Base-by-base conservation (phyloP, 2,888 invertebrate genomes). In the Clanis bilineata region DNA sequence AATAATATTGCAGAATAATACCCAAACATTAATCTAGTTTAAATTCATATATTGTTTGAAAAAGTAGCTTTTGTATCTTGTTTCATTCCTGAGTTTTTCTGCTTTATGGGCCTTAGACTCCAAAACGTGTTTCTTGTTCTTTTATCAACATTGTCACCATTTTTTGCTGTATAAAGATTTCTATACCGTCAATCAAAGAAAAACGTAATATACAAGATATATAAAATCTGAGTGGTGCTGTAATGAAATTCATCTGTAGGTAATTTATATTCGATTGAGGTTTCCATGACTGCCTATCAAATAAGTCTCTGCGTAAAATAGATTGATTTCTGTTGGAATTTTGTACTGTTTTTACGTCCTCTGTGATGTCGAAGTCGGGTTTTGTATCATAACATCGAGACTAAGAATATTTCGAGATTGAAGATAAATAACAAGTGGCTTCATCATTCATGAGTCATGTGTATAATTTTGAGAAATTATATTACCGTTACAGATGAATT, bases 191-290 rank as follows among this genome's bases (percentile, higher is more conserved):
- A 28, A 51, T 28, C 15, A 51, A 51, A 51, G 25, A 2, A 47
- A 12, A 12, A 1, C 10, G 25, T 47, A 47, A 25, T 45, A 45
- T 21, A 25, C 47, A 25, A 47, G 25, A 25, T 6, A 23, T 25
- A 47, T 47, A 3, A 25, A n/a, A 47, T 15, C 12, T 25, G 15
- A 25, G 1, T n/a, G 25, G 6, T n/a, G 3, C 4, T 2, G 18
- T 51, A 18, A 51, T 28, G 15, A 51, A 28, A 32, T 51, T 18
- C 18, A 32, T 51, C 9, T 9, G 9, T 51, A 32, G 9, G 51
- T 51, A 51, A 32, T 51, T 51, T 51, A 28, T 32, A 32, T 51
- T 18, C 51, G 32, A 51, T 18, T 51, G 10, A 32, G 51, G 4
- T 2, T 18, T 18, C 25, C 28, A 28, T 2, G 9, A 10, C 15